Conservation (phyloP, 2,113 vertebrate genomes). For the Pyxicephalus adspersus region DNA sequence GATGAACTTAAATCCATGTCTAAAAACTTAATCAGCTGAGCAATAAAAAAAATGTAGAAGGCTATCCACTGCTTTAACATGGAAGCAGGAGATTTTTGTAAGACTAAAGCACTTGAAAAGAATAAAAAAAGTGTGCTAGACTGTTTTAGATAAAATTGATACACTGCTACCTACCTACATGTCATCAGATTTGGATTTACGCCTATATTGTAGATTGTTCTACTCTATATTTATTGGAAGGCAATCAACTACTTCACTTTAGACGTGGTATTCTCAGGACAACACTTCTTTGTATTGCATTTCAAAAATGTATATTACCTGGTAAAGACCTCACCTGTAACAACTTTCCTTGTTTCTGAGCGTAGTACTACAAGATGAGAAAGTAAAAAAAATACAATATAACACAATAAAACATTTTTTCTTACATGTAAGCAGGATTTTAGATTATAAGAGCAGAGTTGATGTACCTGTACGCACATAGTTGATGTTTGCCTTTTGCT, state of each 20-base stretch:
- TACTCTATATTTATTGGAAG: conserved; percentile 6
- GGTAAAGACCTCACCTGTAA: not conserved
- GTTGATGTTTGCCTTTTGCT: too few species aligned
- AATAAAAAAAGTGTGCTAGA: not conserved
- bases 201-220: not conserved
- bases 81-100: not conserved
- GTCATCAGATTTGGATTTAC: conserved; percentile 1
- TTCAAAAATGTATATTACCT: not conserved
- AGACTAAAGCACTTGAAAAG: not conserved
- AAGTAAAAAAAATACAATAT: not conserved
- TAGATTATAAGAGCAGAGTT: too few species aligned
- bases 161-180: conserved; percentile 3
- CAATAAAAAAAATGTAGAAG: not conserved
- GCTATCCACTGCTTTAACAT: not conserved
- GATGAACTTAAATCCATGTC: conserved; percentile 63
- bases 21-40: too few species aligned
- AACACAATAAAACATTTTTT: too few species aligned
- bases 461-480: too few species aligned
- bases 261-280: conserved; percentile 15
- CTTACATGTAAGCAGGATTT: too few species aligned
- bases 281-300: not conserved
- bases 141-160: not conserved
- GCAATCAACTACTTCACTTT: not conserved
- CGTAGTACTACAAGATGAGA: not conserved
- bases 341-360: not conserved